A percentile compares a stretch with the other conserved stretches of the same genome.
These are phyloP conservation scores for Hypsibius dujardini DNA, from an alignment of 1,140 invertebrate species.

Conservation along the genomic window DNA sequence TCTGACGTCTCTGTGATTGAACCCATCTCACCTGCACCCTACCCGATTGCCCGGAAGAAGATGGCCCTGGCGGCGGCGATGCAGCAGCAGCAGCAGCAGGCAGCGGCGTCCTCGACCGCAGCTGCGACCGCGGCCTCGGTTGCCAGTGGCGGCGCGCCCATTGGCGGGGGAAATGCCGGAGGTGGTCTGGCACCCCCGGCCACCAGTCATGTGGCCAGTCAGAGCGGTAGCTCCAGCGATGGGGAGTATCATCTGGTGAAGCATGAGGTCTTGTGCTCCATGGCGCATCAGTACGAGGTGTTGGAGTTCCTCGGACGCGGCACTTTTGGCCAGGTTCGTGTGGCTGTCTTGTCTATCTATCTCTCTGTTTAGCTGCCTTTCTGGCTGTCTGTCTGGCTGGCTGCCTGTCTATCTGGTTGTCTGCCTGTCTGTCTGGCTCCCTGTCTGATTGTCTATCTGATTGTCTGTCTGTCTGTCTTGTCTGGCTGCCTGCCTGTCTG, in stretches of 20 bases:
- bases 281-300: slow-evolving; percentile 81
- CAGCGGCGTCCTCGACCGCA: not conserved
- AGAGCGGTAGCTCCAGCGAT: slow-evolving; percentile 40
- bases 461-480: too few relatives aligned
- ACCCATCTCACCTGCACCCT: slow-evolving; percentile 9
- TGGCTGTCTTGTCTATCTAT: slow-evolving; percentile 17
- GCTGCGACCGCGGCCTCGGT: not conserved
- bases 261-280: slow-evolving; percentile 90
- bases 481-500: too few relatives aligned
- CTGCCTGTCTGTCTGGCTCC: too few relatives aligned
- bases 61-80: slow-evolving; percentile 1
- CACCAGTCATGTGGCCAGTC: not conserved
- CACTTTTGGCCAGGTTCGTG: slow-evolving; percentile 74
- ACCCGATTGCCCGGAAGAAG: slow-evolving; percentile 4
- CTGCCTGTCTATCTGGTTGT: too few relatives aligned
- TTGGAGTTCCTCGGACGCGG: slow-evolving; percentile 93
- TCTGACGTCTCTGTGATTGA: slow-evolving; percentile 16
- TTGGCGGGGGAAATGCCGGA: not conserved
- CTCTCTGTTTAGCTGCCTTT: not conserved
- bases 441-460: too few relatives aligned
- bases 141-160: not conserved
- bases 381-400: too few relatives aligned
- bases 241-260: slow-evolving; percentile 95
- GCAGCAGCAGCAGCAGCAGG: not conserved
- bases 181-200: not conserved